Evolutionary conservation across 2,113 vertebrate genomes (phyloP).

Genomic region (Dasyurus viverrinus): DNA sequence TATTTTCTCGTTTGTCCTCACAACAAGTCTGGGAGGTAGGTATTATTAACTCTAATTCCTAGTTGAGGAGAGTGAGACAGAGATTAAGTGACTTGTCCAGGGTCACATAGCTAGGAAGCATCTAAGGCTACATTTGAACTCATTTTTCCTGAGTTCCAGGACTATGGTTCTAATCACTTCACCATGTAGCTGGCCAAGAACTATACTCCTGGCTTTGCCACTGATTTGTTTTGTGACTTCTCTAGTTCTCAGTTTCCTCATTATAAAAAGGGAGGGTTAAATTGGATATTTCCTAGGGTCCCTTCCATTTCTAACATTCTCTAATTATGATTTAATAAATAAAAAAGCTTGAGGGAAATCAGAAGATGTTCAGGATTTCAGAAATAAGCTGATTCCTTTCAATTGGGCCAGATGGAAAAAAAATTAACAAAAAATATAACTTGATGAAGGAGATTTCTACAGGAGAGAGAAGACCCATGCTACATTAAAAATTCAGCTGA

Average conservation of each 20-base stretch:
- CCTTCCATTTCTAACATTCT: neutral
- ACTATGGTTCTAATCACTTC: neutral
- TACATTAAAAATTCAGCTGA: neutral
- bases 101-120: neutral
- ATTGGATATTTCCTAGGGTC: neutral
- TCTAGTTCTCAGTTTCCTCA: neutral
- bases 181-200: neutral
- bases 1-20: no score
- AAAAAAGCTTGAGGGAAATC: conserved; percentile 38
- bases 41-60: no score
- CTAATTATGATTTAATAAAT: conserved; percentile 39
- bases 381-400: conserved; percentile 47
- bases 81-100: neutral
- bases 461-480: neutral
- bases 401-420: conserved; percentile 25
- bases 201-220: neutral
- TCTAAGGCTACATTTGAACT: neutral
- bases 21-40: no score
- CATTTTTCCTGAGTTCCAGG: neutral
- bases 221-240: neutral
- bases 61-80: neutral
- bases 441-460: neutral
- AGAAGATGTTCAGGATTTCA: conserved; percentile 43
- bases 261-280: neutral
- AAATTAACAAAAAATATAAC: neutral